phyloP scores from a whole-genome alignment of 2,888 invertebrate genomes.

The Volucella inflata region DNA sequence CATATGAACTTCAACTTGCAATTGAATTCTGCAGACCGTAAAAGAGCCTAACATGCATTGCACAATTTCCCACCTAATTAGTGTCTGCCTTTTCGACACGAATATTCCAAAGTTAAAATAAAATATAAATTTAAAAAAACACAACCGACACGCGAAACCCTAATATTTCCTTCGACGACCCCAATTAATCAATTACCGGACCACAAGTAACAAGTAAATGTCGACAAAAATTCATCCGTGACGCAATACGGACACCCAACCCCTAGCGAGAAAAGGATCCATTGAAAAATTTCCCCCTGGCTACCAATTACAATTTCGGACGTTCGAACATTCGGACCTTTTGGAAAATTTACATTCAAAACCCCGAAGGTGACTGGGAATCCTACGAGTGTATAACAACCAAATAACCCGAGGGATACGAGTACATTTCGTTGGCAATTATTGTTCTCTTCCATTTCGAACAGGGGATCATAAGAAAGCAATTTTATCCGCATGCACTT shows the following conservation, averaged over 20 bases:
- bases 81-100: conserved; percentile 48
- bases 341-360: conserved; percentile 51
- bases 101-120: neutral
- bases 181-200: conserved; percentile 68
- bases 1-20: neutral
- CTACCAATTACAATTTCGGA: conserved; percentile 51
- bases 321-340: conserved; percentile 4
- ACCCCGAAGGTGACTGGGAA: conserved; percentile 10
- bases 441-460: conserved; percentile 18
- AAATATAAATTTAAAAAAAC: conserved; percentile 4
- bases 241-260: conserved; percentile 18
- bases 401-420: neutral
- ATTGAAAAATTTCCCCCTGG: conserved; percentile 26
- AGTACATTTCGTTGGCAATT: conserved; percentile 42
- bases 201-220: conserved; percentile 39
- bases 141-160: conserved; percentile 6
- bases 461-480: conserved; percentile 8
- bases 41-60: conserved; percentile 1
- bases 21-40: conserved; percentile 4
- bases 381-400: neutral
- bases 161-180: conserved; percentile 27
- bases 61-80: conserved; percentile 39
- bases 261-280: conserved; percentile 11
- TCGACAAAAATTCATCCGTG: conserved; percentile 56
- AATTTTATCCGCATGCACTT: conserved; percentile 64